Base-by-base conservation (phyloP, 2,888 invertebrate species). In the Phania funesta region DNA sequence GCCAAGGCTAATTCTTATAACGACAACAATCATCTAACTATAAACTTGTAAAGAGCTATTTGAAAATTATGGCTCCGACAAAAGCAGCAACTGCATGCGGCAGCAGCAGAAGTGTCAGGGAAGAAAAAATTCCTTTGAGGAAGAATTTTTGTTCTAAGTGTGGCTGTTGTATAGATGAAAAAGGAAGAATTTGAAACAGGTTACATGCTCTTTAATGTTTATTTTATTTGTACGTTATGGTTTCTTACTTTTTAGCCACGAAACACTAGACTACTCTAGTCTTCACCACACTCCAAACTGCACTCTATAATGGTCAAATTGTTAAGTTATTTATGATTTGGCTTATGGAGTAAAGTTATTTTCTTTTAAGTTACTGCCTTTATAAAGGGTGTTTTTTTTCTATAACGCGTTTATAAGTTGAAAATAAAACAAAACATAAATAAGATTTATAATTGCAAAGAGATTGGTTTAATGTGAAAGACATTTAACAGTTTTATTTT, bases 291-390 rank as follows among this genome's bases (percentile, higher is more conserved):
- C 60, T 60, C 8, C 38, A 29, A 48, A 24, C 62, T 44, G 8
- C 13, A 60, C 75, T 68, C 60, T 29, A 54, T 65, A 48, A 82
- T 78, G 74, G 70, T 75, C 70, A 82, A 78, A 78, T 78, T 78
- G 78, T 75, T 32, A 48, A 65, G 74, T 82, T 82, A 75, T 82
- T 78, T 82, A 82, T 70, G 74, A 65, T 75, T 77, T 80, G 8
- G 71, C 52, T 58, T 79, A 79, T 73, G 65, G 71, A 78, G 56
- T 58, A 54, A 50, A 54, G 22, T 60, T 38, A n/a, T 24, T 71
- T 22, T 56, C 22, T 38, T 48, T 16, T 7, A 46, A 48, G 35
- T 60, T 20, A 60, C 35, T 26, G 32, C 32, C 20, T 62, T 38
- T 9, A n/a, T 16, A 22, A 16, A n/a, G 20, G 13, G 20, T 44